Conservation (phyloP, 2,113 vertebrate species). For the Laterallus jamaicensis region DNA sequence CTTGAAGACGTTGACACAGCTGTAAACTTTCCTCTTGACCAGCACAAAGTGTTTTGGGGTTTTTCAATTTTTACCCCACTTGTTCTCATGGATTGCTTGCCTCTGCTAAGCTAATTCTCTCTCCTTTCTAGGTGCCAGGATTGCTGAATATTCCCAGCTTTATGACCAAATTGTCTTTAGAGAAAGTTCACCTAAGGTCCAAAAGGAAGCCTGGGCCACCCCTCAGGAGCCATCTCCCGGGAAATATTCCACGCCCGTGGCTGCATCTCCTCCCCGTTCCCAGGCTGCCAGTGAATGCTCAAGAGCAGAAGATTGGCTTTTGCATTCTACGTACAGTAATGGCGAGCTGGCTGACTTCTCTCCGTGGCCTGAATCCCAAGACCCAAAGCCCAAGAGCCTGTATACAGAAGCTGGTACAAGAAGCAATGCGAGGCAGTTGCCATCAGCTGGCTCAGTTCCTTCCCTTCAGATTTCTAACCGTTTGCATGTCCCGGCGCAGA, state of each 20-base stretch:
- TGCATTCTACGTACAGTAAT: slow-evolving; percentile 91
- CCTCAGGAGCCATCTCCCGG: slow-evolving; percentile 61
- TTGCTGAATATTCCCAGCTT: slow-evolving; percentile 97
- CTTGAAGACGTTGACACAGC: not conserved
- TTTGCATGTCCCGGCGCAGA: slow-evolving; percentile 73
- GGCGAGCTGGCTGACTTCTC: slow-evolving; percentile 87
- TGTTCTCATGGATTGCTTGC: not conserved
- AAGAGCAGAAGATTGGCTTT: slow-evolving; percentile 84
- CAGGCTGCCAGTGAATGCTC: slow-evolving; percentile 54
- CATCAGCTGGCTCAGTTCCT: slow-evolving; percentile 81
- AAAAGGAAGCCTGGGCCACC: slow-evolving; percentile 63
- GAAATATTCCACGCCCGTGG: slow-evolving; percentile 70
- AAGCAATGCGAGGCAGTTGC: slow-evolving; percentile 70
- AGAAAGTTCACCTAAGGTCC: slow-evolving; percentile 73
- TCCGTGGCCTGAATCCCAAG: slow-evolving; percentile 67
- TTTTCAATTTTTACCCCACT: not conserved
- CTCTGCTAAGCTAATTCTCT: slow-evolving; percentile 6
- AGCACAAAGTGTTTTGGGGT: fast-evolving
- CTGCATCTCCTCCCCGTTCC: slow-evolving; percentile 45
- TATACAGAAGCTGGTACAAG: slow-evolving; percentile 53
- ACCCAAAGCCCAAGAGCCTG: slow-evolving; percentile 61
- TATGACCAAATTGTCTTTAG: slow-evolving; percentile 95
- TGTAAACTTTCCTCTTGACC: not conserved
- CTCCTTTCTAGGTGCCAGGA: slow-evolving; percentile 87
- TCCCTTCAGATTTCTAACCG: slow-evolving; percentile 79